A percentile compares a stretch with the other conserved stretches of the same genome.
Conservation (phyloP, 2,888 invertebrate genomes). For the Perizoma affinitatum region DNA sequence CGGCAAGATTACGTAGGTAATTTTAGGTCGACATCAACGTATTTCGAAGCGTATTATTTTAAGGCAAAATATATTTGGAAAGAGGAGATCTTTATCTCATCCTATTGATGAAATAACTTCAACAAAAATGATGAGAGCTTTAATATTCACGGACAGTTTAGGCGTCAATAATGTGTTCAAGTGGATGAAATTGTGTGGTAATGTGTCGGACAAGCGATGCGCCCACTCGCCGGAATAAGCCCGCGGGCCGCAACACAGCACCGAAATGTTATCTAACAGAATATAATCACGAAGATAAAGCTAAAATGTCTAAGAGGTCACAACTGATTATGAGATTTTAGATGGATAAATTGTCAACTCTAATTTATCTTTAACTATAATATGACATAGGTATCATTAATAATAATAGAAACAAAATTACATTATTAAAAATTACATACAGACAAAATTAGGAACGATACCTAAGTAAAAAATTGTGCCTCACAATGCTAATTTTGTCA, state of each 20-base stretch:
- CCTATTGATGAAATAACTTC: constrained; percentile 20
- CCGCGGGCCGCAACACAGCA: constrained; percentile 41
- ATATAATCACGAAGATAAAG: constrained; percentile 7
- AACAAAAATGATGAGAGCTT: constrained; percentile 27
- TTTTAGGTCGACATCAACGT: too few relatives aligned
- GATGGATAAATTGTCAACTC: too few relatives aligned
- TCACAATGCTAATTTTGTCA: too few relatives aligned
- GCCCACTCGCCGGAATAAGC: constrained; percentile 53
- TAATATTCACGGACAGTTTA: constrained; percentile 34
- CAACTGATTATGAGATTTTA: too few relatives aligned
- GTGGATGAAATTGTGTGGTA: constrained; percentile 74
- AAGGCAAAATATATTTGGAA: constrained; percentile 20
- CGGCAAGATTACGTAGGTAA: not conserved
- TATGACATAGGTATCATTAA: too few relatives aligned
- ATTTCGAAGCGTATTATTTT: too few relatives aligned
- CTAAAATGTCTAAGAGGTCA: not conserved
- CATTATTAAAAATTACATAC: too few relatives aligned
- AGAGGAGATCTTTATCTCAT: not conserved
- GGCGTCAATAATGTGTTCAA: constrained; percentile 50
- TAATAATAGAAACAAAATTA: too few relatives aligned
- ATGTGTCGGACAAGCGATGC: constrained; percentile 67
- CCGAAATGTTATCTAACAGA: constrained; percentile 30
- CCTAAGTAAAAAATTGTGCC: too few relatives aligned
- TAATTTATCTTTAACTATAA: too few relatives aligned
- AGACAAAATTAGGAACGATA: too few relatives aligned